Evolutionary conservation across 2,113 vertebrate species (phyloP).

Genomic region (Galbula dea): DNA sequence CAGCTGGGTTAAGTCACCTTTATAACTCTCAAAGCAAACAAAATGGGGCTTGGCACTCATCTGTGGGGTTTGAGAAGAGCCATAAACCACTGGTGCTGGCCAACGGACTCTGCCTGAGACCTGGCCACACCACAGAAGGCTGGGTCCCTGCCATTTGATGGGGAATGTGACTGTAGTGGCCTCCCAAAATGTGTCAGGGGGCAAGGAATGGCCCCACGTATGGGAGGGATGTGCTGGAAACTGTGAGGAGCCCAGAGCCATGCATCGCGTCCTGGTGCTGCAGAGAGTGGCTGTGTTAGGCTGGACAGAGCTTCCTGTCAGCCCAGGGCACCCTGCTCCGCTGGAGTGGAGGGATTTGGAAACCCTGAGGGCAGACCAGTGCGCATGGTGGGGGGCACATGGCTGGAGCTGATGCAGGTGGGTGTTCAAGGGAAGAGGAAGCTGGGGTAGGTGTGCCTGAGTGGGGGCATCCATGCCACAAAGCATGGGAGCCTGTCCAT

Average conservation of each 20-base stretch:
- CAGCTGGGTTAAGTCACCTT: constrained; percentile 32
- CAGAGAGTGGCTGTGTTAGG: too few relatives aligned
- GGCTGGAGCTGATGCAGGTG: not conserved
- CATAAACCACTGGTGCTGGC: not conserved
- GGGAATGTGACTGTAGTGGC: not conserved
- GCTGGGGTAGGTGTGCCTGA: fast-evolving
- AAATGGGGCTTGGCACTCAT: not conserved
- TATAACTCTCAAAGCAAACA: constrained; percentile 12
- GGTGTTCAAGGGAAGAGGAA: not conserved
- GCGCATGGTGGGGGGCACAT: fast-evolving
- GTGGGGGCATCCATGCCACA: not conserved
- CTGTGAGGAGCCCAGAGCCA: not conserved
- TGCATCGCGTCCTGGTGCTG: fast-evolving
- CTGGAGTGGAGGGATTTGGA: not conserved
- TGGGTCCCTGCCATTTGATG: fast-evolving
- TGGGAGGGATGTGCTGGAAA: not conserved
- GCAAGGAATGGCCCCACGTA: not conserved
- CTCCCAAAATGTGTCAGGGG: not conserved
- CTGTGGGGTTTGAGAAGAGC: not conserved
- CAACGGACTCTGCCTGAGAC: not conserved
- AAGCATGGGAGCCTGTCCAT: fast-evolving
- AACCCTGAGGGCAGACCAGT: not conserved
- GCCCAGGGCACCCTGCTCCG: fast-evolving
- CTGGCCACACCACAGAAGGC: fast-evolving
- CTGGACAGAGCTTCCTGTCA: not conserved